Evolutionary conservation across 2,113 vertebrate species (phyloP), one percentile per base, ranked within the genome.

Genomic region (Rhodinocichla rosea): DNA sequence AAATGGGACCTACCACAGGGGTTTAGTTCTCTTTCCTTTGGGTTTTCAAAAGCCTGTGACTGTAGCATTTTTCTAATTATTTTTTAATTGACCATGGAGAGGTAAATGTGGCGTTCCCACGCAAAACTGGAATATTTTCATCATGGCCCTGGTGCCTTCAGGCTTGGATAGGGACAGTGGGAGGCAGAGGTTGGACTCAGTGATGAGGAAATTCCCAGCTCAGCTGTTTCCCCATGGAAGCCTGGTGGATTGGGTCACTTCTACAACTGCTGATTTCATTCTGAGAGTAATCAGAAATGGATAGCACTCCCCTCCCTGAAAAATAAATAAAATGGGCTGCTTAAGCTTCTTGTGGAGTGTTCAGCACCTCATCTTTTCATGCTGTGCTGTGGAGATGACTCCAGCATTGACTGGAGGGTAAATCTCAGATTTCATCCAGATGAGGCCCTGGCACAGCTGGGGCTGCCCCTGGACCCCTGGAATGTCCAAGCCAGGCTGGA

Each of bases 261-360:
- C 47, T 23, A n/a, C 42, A 32, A 4, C 32, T 20, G 55, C 35
- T 68, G 20, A 14, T 64, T 21, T n/a, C 7, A 18, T 53, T 55
- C 20, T 50, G 68, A 53, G 20, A 30, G 13, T n/a, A 33, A 47
- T 17, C 19, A 64, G 33, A 52, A 70, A 40, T 40, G 7, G 32
- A 0, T 23, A 24, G 63, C 33, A 1, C 11, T 56, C 23, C 5
- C 21, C 3, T 14, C 8, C 3, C 47, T 0, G 2, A 13, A 27
- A 27, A 28, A 21, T 7, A 14, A 49, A 8, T 13, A 8, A 23
- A 62, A 52, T 33, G 35, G 16, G 7, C 15, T 67, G 2, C 19
- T 64, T 84, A 42, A 70, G 40, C 55, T 44, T 85, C 73, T 35
- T 64, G 35, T 86, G 27, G n/a, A 7, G 1, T 11, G 56, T 69